Evolutionary conservation across 1,140 invertebrate genomes (phyloP).

Genomic region (Zaprionus ghesquierei): DNA sequence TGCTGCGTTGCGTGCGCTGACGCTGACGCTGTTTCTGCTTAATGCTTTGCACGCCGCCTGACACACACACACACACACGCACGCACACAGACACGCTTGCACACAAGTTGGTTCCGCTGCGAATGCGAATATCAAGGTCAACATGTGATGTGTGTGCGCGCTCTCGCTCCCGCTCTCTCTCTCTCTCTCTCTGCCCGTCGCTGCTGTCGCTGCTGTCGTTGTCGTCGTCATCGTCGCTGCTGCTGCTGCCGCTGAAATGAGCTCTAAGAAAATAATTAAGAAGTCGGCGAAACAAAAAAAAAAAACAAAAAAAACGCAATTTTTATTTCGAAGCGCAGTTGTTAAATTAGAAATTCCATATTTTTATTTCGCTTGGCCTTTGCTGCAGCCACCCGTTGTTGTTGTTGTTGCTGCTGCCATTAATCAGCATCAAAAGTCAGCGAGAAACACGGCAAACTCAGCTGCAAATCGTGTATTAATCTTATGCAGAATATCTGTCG

Average conservation of each 20-base stretch:
- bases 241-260: constrained; percentile 43
- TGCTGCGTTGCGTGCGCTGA: constrained; percentile 65
- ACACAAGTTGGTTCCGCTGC: constrained; percentile 73
- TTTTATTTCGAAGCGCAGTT: constrained; percentile 74
- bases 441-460: background rate
- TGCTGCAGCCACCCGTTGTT: constrained; percentile 29
- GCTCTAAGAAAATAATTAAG: constrained; percentile 76
- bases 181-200: background rate
- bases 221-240: constrained; percentile 2
- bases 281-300: constrained; percentile 32
- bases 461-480: constrained; percentile 7
- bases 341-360: constrained; percentile 74
- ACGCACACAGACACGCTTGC: constrained; percentile 20
- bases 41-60: constrained; percentile 58
- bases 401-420: constrained; percentile 16
- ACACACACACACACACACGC: constrained; percentile 1
- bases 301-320: constrained; percentile 48
- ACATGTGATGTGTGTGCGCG: constrained; percentile 67
- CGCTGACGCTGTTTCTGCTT: constrained; percentile 53
- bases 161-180: constrained; percentile 10
- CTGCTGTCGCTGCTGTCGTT: background rate
- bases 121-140: constrained; percentile 82
- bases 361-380: constrained; percentile 37
- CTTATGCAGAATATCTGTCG: background rate
- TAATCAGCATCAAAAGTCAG: constrained; percentile 34